Conservation (phyloP, 2,888 invertebrate species). For the Ochropleura leucogaster region DNA sequence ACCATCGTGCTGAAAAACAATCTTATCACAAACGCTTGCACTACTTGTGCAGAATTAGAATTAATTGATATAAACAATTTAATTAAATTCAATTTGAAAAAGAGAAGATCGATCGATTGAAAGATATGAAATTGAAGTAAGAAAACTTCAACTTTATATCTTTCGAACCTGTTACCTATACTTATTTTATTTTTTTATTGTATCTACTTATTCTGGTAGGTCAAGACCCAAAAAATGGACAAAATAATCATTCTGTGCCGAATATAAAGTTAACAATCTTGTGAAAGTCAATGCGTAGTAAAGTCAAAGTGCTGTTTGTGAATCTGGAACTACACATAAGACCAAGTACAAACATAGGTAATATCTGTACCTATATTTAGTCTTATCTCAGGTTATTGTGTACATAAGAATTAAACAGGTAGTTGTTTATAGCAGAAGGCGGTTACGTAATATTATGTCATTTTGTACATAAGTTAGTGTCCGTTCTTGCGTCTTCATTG, state of each 20-base stretch:
- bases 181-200: no score
- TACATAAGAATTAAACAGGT: not conserved
- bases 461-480: not conserved
- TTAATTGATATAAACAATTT: no score
- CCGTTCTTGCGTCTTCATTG: not conserved
- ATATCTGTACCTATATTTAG: not conserved
- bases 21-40: not conserved
- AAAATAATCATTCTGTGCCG: no score
- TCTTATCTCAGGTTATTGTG: constrained; percentile 30
- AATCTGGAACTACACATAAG: not conserved
- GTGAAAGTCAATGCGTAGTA: not conserved
- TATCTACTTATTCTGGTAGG: not conserved
- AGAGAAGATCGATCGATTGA: no score
- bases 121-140: no score
- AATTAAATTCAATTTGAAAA: no score
- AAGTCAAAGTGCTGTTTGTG: not conserved
- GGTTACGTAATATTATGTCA: not conserved
- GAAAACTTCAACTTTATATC: no score
- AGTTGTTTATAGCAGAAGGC: not conserved
- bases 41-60: no score
- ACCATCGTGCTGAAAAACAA: constrained; percentile 14
- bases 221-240: not conserved
- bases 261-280: not conserved
- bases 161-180: no score
- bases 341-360: constrained; percentile 14